Base-by-base conservation (phyloP, 2,888 invertebrate genomes). In the Nymphalis urticae region DNA sequence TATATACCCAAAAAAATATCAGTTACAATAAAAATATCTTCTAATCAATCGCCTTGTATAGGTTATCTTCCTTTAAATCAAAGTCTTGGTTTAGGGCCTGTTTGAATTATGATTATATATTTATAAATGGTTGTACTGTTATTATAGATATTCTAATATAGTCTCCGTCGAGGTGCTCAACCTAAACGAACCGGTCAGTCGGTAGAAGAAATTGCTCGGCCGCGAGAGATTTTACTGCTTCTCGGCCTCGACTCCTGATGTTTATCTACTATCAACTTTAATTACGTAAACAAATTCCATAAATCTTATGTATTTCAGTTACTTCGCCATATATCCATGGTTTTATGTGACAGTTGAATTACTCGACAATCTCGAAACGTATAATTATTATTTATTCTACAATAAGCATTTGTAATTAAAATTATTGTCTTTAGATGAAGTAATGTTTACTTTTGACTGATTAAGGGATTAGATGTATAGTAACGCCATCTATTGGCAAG, bases 151-250 rank as follows among this genome's bases (percentile, higher is more conserved):
- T 70, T 72, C 75, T 75, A 77, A 77, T 75, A 75, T 50, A 58
- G 58, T 58, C 77, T 72, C 72, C 74, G 74, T 76, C 75, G 75
- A 77, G 74, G 75, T 75, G 77, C 72, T 74, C 70, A 72, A 73
- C 71, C 77, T 78, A 76, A 78, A 78, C 72, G 75, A 80, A 80
- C 81, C 81, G 80, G 81, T 79, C 78, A 74, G 67, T 61, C 27
- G 54, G 24, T 24, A 73, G 76, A 75, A 76, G 77, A 75, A 60
- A 63, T 67, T 74, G 67, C 42, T 42, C 42, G 42, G 42, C 51
- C 48, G 63, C 68, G 70, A 51, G 50, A 64, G 59, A 68, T 66
- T 71, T 71, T 64, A 72, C 70, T 72, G 62, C 68, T 70, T 62
- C 61, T 27, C 62, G 48, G 48, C 64, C 50, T 16, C 51, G 48